Base-by-base conservation (phyloP, 2,888 invertebrate genomes). In the Nomada ferruginata region DNA sequence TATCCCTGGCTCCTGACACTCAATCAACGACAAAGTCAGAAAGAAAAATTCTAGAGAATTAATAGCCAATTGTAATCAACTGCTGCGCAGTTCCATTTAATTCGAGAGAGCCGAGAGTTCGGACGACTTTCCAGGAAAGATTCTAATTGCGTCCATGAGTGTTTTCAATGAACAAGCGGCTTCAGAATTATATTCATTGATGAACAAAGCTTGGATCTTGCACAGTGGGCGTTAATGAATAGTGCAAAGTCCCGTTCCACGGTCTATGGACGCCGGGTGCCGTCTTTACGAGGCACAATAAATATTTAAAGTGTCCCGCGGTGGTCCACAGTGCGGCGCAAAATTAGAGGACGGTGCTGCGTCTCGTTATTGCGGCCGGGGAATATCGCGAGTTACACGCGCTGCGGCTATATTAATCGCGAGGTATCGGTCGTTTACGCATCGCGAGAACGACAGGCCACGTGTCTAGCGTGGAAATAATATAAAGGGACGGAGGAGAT, bases 381-480 rank as follows among this genome's bases (percentile, higher is more conserved):
- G 55, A 76, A 76, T 7, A 36, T 75, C 68, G 68, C 61, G 13
- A 18, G 52, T 42, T 29, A 64, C 55, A 20, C 44, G 64, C 70
- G 66, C 23, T 73, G 13, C 20, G 64, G 74, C 65, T 73, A 77
- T 77, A 77, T 77, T 76, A 76, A 79, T 69, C 68, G 79, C 63
- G 55, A 47, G 66, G 42, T 26, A 65, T 72, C 61, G 76, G 26
- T 23, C 18, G 63, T 60, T 26, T 42, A 71, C 63, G 55, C 61
- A 13, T 10, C 68, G 61, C 61, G 59, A 29, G 55, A 29, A 36
- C 18, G 18, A 55, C 59, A 13, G 60, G 74, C 83, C 83, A 78
- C 83, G 83, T 71, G 66, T 53, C 61, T 66, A 57, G 65, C 76
- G 69, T 74, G 72, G 75, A 78, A 80, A 85, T 68, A 70, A 78